phyloP scores from a whole-genome alignment of 1,140 invertebrate genomes.

The Caenorhabditis elegans region WBcel235 BX284606.5:9157001-9157500 shows the following conservation, averaged over 20 bases:
- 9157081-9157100: not conserved
- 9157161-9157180: conserved; percentile 20
- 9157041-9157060: not conserved
- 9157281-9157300: too few relatives aligned
- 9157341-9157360: too few relatives aligned
- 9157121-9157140: conserved; percentile 6
- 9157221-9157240: not conserved
- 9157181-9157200: not conserved
- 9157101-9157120: not conserved
- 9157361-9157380: too few relatives aligned
- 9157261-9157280: not conserved
- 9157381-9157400: too few relatives aligned
- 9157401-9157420: too few relatives aligned
- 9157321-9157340: too few relatives aligned
- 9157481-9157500: too few relatives aligned
- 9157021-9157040: not conserved
- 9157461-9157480: too few relatives aligned
- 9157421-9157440: too few relatives aligned
- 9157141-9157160: not conserved
- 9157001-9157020: conserved; percentile 1
- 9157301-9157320: too few relatives aligned
- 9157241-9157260: not conserved
- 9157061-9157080: conserved; percentile 24
- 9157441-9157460: too few relatives aligned
- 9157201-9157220: not conserved